phyloP scores from a whole-genome alignment of 2,113 vertebrate species.

The Sardina pilchardus region DNA sequence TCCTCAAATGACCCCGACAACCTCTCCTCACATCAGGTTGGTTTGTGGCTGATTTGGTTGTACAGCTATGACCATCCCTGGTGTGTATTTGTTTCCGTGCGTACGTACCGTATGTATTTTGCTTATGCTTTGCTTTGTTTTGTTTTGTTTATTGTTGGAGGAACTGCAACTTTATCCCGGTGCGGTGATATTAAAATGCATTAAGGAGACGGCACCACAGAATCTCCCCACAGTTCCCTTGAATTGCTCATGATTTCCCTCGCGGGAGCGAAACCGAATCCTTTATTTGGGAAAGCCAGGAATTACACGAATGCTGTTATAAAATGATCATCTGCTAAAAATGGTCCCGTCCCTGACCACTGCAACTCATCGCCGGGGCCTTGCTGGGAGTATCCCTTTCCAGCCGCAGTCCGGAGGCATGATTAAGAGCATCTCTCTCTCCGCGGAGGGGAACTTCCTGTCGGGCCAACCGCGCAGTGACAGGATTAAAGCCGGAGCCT shows the following conservation, averaged over 20 bases:
- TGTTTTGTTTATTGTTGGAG: constrained; percentile 12
- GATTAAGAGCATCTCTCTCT: constrained; percentile 58
- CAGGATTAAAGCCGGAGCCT: constrained; percentile 45
- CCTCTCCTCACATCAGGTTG: neutral
- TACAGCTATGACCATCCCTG: neutral
- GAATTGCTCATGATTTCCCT: constrained; percentile 55
- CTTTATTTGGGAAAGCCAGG: constrained; percentile 51
- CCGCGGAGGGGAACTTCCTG: constrained; percentile 49
- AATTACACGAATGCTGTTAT: constrained; percentile 53
- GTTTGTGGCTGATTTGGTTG: neutral
- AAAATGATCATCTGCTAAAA: constrained; percentile 58
- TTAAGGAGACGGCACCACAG: constrained; percentile 33
- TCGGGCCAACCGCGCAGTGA: constrained; percentile 45
- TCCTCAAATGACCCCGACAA: neutral
- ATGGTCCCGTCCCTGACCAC: constrained; percentile 46
- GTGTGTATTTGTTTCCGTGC: neutral
- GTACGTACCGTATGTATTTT: neutral
- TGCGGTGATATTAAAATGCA: constrained; percentile 42
- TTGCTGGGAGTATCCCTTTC: constrained; percentile 56
- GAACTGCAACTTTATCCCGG: constrained; percentile 13
- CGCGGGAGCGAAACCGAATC: constrained; percentile 52
- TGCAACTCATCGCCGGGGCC: constrained; percentile 47
- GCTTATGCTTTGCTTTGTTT: constrained; percentile 23
- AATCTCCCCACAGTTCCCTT: constrained; percentile 46
- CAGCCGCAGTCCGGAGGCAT: constrained; percentile 54